Base-by-base conservation (phyloP, 2,113 vertebrate species). In the Labeo catla region DNA sequence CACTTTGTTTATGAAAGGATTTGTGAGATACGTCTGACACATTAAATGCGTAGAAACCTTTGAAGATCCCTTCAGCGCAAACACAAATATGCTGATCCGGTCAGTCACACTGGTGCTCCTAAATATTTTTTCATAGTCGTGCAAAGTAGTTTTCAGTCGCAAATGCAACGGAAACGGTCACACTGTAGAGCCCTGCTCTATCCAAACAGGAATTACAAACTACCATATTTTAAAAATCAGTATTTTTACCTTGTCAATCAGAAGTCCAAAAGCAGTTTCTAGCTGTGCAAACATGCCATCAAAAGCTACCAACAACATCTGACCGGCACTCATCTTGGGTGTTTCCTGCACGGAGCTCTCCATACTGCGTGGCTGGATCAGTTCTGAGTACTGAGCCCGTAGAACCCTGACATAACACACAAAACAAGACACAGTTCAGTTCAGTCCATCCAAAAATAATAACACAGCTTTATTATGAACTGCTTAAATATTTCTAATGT, bases 201-300 rank as follows among this genome's bases (percentile, higher is more conserved):
- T 49, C 63, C 63, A 57, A 57, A 57, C 54, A 57, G 7, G 16
- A 21, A 21, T 57, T 57, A 57, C 15, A 54, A 54, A 19, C 52
- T 54, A 54, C 54, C 7, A 57, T 57, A 21, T 21, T 57, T 57
- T 21, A 21, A 16, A 21, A 57, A 57, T 57, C 65, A 68, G 34
- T 39, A 9, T 12, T 43, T 23, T 85, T 95, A 99, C 98, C 98
- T 99, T 99, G 76, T 99, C 98, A 87, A 97, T 95, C 89, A 99
- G 93, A 89, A 98, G 96, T 10, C 96, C 95, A 91, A 99, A 99
- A 8, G 98, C 97, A 9, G 96, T 96, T 93, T 99, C 98, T 66
- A 99, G 96, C 92, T 99, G 98, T 19, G 97, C 97, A 92, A 99
- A 99, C 97, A 99, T 99, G 91, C 98, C 98, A 79, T 99, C 98